Evolutionary conservation across 2,113 vertebrate species (phyloP).

Genomic region (Leptosomus discolor): DNA sequence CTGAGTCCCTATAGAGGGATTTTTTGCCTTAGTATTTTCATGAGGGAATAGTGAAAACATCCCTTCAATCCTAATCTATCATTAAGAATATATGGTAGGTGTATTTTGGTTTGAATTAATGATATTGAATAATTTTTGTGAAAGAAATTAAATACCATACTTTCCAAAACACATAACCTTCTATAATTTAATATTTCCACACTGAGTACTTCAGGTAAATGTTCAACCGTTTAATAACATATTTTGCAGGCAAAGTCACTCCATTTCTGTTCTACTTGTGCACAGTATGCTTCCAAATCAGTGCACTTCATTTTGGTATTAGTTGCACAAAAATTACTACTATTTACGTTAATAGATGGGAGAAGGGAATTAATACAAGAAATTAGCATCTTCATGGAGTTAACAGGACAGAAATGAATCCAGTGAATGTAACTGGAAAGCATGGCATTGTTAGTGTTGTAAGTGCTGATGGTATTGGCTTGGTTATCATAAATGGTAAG

Average conservation of each 20-base stretch:
- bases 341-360: not conserved
- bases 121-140: not conserved
- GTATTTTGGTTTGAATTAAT: not conserved
- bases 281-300: not conserved
- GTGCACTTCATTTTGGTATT: not conserved
- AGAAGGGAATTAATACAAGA: not conserved
- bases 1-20: not conserved
- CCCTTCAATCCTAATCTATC: conserved; percentile 10
- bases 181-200: not conserved
- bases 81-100: not conserved
- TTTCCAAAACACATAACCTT: not conserved
- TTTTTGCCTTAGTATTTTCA: conserved; percentile 4
- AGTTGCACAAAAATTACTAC: not conserved
- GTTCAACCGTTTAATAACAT: not conserved
- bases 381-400: not conserved
- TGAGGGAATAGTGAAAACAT: conserved; percentile 24
- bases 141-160: not conserved
- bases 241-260: not conserved
- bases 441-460: not conserved
- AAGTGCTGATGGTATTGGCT: not conserved
- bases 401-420: not conserved
- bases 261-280: not conserved
- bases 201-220: not conserved
- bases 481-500: not conserved
- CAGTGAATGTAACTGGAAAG: not conserved